Evolutionary conservation across 2,888 invertebrate species (phyloP).

Genomic region (Copidosoma aretas): DNA sequence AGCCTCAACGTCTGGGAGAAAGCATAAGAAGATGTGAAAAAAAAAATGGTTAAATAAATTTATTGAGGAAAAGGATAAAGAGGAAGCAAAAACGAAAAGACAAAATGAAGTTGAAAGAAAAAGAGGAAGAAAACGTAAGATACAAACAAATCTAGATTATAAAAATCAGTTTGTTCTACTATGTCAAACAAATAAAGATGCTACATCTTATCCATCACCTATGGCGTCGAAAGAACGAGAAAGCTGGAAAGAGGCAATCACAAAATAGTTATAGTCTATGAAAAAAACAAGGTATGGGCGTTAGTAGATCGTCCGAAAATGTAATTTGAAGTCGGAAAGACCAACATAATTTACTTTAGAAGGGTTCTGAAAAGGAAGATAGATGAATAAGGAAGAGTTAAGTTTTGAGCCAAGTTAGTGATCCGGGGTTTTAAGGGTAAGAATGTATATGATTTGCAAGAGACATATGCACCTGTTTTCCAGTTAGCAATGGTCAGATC

Average conservation of each 20-base stretch:
- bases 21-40: too few relatives aligned
- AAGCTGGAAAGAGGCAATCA: slow-evolving; percentile 22
- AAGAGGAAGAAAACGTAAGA: background rate
- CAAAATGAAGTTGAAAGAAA: background rate
- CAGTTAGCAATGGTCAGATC: slow-evolving; percentile 11
- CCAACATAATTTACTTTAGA: slow-evolving; percentile 29
- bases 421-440: slow-evolving; percentile 25
- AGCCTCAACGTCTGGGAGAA: too few relatives aligned
- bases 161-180: background rate
- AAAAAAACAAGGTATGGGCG: slow-evolving; percentile 31
- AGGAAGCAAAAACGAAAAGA: background rate
- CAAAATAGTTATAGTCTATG: slow-evolving; percentile 27
- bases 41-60: background rate
- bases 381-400: slow-evolving; percentile 2
- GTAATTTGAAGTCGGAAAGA: slow-evolving; percentile 15
- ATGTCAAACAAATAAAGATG: slow-evolving; percentile 20
- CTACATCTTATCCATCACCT: slow-evolving; percentile 4
- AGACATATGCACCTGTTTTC: background rate
- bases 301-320: slow-evolving; percentile 28
- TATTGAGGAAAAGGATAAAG: background rate
- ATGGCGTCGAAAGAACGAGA: slow-evolving; percentile 4
- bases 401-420: slow-evolving; percentile 31
- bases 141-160: background rate
- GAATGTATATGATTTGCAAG: slow-evolving; percentile 20
- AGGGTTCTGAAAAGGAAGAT: slow-evolving; percentile 38